Conservation (phyloP, 2,113 vertebrate genomes). For the Nesospiza acunhae region DNA sequence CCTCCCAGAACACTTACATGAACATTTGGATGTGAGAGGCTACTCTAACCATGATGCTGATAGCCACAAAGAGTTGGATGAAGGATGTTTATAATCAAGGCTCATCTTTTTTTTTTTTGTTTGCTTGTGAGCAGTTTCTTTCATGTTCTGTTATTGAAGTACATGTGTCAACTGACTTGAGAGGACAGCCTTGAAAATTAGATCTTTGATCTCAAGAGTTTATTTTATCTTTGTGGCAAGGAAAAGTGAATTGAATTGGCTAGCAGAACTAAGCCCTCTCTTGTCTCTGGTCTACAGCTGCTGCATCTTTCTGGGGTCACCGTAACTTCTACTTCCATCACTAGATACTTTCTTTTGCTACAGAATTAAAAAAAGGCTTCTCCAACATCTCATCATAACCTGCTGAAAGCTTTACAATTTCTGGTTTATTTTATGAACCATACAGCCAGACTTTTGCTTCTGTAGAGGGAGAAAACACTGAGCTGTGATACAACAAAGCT, state of each 20-base stretch:
- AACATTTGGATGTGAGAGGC: neutral
- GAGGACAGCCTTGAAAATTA: slow-evolving; percentile 49
- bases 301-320: slow-evolving; percentile 11
- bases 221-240: slow-evolving; percentile 63
- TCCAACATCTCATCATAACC: neutral
- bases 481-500: neutral
- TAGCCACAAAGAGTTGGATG: neutral
- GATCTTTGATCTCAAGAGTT: slow-evolving; percentile 68
- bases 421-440: neutral
- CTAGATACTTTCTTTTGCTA: neutral
- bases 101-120: slow-evolving; percentile 2
- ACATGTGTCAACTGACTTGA: slow-evolving; percentile 45
- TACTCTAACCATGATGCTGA: neutral
- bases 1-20: neutral
- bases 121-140: slow-evolving; percentile 41
- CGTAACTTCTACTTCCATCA: neutral
- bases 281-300: slow-evolving; percentile 54
- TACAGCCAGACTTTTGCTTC: neutral
- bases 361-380: neutral
- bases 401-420: slow-evolving; percentile 26
- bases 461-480: neutral
- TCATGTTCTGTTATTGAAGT: slow-evolving; percentile 47
- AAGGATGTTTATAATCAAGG: slow-evolving; percentile 23
- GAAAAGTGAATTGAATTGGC: slow-evolving; percentile 54
- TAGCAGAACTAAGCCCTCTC: slow-evolving; percentile 46